These are phyloP conservation scores for Epizoanthus illoricatus DNA, from an alignment of 92 coral and sea anemone species.

Conservation along the genomic window DNA sequence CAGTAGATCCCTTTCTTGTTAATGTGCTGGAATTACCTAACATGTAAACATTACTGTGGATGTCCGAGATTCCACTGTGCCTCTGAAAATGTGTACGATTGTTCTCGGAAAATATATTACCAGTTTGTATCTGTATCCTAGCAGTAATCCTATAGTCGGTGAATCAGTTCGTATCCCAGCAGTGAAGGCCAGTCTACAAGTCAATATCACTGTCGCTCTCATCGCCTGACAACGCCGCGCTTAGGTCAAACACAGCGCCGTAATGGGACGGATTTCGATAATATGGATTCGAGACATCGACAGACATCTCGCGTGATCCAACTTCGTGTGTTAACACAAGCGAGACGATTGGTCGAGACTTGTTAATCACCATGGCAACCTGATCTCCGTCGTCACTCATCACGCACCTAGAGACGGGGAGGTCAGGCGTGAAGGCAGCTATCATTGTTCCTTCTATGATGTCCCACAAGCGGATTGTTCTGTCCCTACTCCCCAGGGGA, in stretches of 20 bases:
- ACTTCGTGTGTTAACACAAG: constrained; percentile 83
- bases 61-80: too few species aligned
- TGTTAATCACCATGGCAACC: constrained; percentile 95
- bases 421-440: constrained; percentile 93
- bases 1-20: too few species aligned
- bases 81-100: too few species aligned
- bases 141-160: too few species aligned
- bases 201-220: constrained; percentile 67
- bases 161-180: neutral
- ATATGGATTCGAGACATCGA: constrained; percentile 89
- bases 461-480: constrained; percentile 93
- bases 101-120: too few species aligned
- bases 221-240: constrained; percentile 81
- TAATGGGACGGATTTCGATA: constrained; percentile 92
- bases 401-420: constrained; percentile 95
- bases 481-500: constrained; percentile 77
- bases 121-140: too few species aligned
- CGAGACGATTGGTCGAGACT: constrained; percentile 93
- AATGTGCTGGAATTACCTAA: too few species aligned
- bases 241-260: constrained; percentile 96
- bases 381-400: constrained; percentile 94
- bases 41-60: too few species aligned
- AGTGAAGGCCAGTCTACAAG: neutral
- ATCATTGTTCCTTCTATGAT: constrained; percentile 70
- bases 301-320: constrained; percentile 95